Base-by-base conservation (phyloP, 2,113 vertebrate species). In the Dipodomys ordii region DNA sequence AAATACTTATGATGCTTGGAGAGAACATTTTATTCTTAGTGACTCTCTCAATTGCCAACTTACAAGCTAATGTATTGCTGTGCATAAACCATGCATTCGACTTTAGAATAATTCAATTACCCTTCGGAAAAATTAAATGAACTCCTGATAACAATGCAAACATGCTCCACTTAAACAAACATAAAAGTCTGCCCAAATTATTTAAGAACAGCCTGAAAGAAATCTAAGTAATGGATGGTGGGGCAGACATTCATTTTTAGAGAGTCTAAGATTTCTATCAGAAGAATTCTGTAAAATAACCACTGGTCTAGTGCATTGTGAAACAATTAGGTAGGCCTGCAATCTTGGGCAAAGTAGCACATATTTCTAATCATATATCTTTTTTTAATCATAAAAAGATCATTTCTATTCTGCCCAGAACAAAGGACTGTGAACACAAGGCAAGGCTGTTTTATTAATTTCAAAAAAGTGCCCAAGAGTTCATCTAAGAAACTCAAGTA, bases 61-160 rank as follows among this genome's bases (percentile, higher is more conserved):
- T 96, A 96, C 53, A 95, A 95, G 92, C 16, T 96, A 95, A 95
- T 96, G 92, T 60, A 93, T 64, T 90, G 88, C 71, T 88, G 69
- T 83, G 82, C 85, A 95, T 92, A 97, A 95, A 83, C 85, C 94
- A 93, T 72, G 92, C 76, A 88, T 92, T 94, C 88, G 90, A 81
- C 92, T 96, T 95, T 49, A 81, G 87, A 97, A 96, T 94, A 95
- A 96, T 95, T 94, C 91, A 97, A 95, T 96, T 96, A 93, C 83
- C 90, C 83, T 94, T 95, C 88, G 19, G 92, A 95, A 95, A 96
- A 95, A 94, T 94, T 96, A 97, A 97, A 96, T 13, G 32, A 74
- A 39, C 76, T 95, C 80, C 86, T 82, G 77, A 82, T 86, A 90
- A 95, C 88, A 95, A 96, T 69, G 93, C 78, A 95, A 96, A 96